Conservation (phyloP, 1,140 invertebrate genomes). For the Bacillus rossius region DNA sequence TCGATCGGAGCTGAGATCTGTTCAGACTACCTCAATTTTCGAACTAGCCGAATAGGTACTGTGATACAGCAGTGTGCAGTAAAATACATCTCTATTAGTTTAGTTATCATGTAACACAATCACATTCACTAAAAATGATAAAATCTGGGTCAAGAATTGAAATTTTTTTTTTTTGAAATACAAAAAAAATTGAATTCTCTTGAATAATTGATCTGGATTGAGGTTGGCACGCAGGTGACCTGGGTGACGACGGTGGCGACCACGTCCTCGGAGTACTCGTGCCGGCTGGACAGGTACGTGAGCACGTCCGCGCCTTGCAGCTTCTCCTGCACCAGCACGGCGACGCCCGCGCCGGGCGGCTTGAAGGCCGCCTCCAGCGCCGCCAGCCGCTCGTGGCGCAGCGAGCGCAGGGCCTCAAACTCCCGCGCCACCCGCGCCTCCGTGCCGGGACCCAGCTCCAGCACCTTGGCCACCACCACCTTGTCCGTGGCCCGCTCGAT, state of each 20-base stretch:
- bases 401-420: slow-evolving; percentile 70
- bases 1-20: too few relatives aligned
- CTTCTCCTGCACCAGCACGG: slow-evolving; percentile 77
- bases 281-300: slow-evolving; percentile 76
- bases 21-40: too few relatives aligned
- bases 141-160: too few relatives aligned
- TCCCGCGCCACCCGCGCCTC: slow-evolving; percentile 53
- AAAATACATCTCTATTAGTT: too few relatives aligned
- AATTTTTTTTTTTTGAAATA: too few relatives aligned
- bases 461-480: slow-evolving; percentile 66
- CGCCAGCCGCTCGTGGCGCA: slow-evolving; percentile 82
- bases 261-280: slow-evolving; percentile 87
- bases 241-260: slow-evolving; percentile 80
- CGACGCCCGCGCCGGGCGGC: slow-evolving; percentile 54
- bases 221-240: too few relatives aligned
- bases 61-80: too few relatives aligned
- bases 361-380: slow-evolving; percentile 66
- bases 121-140: too few relatives aligned
- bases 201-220: too few relatives aligned
- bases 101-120: too few relatives aligned
- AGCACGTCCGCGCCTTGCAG: slow-evolving; percentile 88
- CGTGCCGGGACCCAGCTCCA: slow-evolving; percentile 61
- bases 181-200: too few relatives aligned
- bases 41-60: too few relatives aligned
- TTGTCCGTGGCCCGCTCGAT: slow-evolving; percentile 64